Base-by-base conservation (phyloP, 2,888 invertebrate species). In the Apamea monoglypha region DNA sequence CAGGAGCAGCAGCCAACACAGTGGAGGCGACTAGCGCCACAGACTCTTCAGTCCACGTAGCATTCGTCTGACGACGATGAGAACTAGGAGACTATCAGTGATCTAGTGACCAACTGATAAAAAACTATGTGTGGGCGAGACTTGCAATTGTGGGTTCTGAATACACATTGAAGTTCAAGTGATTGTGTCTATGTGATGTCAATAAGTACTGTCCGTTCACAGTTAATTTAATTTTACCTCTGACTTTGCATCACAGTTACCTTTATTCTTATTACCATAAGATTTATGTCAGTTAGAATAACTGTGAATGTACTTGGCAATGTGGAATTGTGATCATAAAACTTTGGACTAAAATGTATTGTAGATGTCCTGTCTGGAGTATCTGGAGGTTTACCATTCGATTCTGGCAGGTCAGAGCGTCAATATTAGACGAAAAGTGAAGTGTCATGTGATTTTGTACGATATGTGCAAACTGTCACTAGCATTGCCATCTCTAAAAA, bases 1-100 rank as follows among this genome's bases (percentile, higher is more conserved):
- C 90, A 93, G 82, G 93, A 95, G 25, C 91, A 90, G 36, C 93
- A 93, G 59, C 91, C 92, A 0, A 95, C 93, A 74, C 96, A 95
- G 71, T 96, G 97, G 96, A 89, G 96, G 61, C 87, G 96, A n/a
- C 91, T 97, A 0, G 96, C 96, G 7, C 96, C 96, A 32, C 96
- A 96, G 68, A 92, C 95, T 0, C 82, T 96, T 76, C 95, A 94
- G 70, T 94, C 96, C 2, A 92, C 96, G 77, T 96, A 96, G 95
- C 95, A 85, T 21, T 75, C 83, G n/a, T 74, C 73, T 47, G 77
- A 77, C 14, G 86, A 87, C 21, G 74, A 74, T 36, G 74, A 71
- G 32, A 47, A 61, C 61, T 84, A 74, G 47, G 32, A 68, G 44
- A 64, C 56, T 69, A 47, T 71, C 80, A 71, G 76, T 80, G 74